Evolutionary conservation across 2,113 vertebrate species (phyloP).

Genomic region (Indicator indicator): DNA sequence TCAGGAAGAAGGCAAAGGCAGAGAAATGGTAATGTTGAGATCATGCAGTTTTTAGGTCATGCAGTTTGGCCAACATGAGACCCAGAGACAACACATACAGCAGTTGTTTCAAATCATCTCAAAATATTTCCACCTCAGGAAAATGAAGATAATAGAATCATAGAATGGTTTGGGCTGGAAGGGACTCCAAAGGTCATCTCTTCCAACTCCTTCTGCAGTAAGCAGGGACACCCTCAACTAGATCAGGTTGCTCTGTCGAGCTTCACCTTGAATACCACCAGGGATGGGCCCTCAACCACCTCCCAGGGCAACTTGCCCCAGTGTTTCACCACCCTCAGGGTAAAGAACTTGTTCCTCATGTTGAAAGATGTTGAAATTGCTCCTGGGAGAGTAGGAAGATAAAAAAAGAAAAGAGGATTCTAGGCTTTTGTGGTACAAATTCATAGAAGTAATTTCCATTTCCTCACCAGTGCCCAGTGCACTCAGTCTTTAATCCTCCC

Average conservation of each 20-base stretch:
- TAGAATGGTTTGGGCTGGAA: too few relatives aligned
- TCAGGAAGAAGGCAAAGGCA: background rate
- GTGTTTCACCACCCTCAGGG: too few relatives aligned
- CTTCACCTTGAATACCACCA: too few relatives aligned
- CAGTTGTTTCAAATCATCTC: background rate
- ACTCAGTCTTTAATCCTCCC: background rate
- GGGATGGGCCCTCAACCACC: too few relatives aligned
- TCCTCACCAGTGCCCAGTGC: accelerated
- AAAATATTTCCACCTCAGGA: background rate
- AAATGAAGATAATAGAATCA: background rate
- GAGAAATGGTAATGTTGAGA: background rate
- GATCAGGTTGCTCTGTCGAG: too few relatives aligned
- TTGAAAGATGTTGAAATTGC: background rate
- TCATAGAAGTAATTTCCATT: background rate
- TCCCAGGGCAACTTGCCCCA: too few relatives aligned
- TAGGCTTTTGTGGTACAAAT: background rate
- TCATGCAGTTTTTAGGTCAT: background rate
- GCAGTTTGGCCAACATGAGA: background rate
- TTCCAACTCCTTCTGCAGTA: too few relatives aligned
- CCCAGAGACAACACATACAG: background rate
- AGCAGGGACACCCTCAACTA: too few relatives aligned
- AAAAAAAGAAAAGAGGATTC: background rate
- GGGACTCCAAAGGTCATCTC: too few relatives aligned
- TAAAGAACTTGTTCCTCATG: too few relatives aligned
- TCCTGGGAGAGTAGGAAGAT: background rate